phyloP scores from a whole-genome alignment of 1,140 invertebrate genomes.

The Heliconius himera region DNA sequence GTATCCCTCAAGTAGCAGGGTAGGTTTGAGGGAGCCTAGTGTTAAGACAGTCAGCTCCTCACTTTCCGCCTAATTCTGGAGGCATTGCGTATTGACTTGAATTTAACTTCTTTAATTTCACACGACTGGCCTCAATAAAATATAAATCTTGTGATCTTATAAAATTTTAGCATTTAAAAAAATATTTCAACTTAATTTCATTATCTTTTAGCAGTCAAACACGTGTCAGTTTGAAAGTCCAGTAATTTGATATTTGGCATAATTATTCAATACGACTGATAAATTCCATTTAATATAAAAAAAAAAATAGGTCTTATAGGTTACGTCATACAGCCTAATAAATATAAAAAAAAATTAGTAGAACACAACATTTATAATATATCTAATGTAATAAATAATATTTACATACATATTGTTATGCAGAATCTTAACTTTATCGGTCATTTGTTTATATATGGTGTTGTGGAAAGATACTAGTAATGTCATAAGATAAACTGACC shows the following conservation, averaged over 20 bases:
- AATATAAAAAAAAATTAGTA: neutral
- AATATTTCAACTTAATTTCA: neutral
- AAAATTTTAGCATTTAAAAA: too few species aligned
- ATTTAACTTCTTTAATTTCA: too few species aligned
- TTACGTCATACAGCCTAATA: neutral
- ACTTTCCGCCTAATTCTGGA: too few species aligned
- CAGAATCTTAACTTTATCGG: conserved; percentile 18
- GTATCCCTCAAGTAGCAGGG: too few species aligned
- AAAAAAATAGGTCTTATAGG: neutral
- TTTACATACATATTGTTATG: conserved; percentile 10
- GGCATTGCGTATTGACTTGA: too few species aligned
- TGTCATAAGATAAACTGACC: conserved; percentile 68
- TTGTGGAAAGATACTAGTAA: conserved; percentile 70
- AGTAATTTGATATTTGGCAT: neutral
- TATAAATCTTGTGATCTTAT: too few species aligned
- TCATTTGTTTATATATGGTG: conserved; percentile 49
- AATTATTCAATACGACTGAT: neutral
- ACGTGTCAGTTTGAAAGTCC: neutral
- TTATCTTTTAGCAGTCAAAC: neutral
- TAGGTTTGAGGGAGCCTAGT: too few species aligned
- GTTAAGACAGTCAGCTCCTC: too few species aligned
- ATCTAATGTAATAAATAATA: neutral
- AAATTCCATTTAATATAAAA: neutral
- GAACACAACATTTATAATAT: conserved; percentile 15
- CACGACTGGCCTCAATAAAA: too few species aligned